Conservation (phyloP, 2,113 vertebrate genomes). For the Odobenus rosmarus region DNA sequence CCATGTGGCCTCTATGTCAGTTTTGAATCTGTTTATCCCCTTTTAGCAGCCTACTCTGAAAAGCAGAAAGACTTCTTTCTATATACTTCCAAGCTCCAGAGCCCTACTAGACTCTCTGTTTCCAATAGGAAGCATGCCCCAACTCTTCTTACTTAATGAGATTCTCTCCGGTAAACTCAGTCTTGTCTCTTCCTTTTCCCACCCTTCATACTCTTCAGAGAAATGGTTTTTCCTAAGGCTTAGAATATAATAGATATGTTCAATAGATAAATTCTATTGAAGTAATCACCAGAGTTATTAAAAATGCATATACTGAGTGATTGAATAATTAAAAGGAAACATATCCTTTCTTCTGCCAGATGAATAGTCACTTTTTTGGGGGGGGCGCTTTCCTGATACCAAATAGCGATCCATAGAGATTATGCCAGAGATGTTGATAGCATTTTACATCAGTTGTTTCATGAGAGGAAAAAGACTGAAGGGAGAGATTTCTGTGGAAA, state of each 20-base stretch:
- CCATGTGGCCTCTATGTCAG: not conserved
- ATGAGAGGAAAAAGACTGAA: not conserved
- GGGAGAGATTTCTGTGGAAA: not conserved
- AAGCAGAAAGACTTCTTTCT: not conserved
- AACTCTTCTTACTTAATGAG: not conserved
- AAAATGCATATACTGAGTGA: conserved; percentile 53
- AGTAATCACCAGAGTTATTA: conserved; percentile 45
- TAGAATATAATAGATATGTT: not conserved
- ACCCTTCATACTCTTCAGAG: not conserved
- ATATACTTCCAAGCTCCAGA: not conserved
- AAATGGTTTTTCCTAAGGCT: not conserved
- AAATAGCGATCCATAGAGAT: not conserved
- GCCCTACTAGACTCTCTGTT: not conserved
- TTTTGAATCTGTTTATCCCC: not conserved
- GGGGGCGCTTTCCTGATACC: not conserved
- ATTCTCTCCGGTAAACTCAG: not conserved
- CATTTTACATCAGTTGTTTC: rapidly evolving
- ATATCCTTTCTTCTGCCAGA: not conserved
- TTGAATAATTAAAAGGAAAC: conserved; percentile 62
- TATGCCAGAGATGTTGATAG: rapidly evolving
- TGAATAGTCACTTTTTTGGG: not conserved
- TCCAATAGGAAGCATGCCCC: not conserved
- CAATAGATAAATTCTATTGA: not conserved
- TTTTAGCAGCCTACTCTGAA: not conserved
- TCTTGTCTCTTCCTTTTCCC: not conserved